Percentiles rank a stretch among this genome's conserved stretches.
phyloP scores from a whole-genome alignment of 2,888 invertebrate species.

The Troides helena region DNA sequence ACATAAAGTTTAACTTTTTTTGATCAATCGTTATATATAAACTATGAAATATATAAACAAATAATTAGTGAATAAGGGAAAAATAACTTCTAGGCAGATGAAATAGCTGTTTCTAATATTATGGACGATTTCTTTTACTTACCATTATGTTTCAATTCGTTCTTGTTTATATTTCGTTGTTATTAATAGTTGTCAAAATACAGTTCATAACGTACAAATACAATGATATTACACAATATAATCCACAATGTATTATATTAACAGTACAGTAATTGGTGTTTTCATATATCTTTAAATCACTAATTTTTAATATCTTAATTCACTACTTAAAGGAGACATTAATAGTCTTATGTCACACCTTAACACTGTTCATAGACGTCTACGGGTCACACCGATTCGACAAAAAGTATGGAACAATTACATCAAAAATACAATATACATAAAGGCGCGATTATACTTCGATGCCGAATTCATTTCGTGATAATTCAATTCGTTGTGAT shows the following conservation, averaged over 20 bases:
- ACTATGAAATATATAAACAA: neutral
- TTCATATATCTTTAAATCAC: constrained; percentile 16
- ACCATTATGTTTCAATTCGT: constrained; percentile 30
- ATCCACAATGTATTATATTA: neutral
- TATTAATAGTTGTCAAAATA: constrained; percentile 13
- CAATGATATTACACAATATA: neutral
- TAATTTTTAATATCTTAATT: constrained; percentile 22
- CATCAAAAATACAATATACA: constrained; percentile 32
- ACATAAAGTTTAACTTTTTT: no score
- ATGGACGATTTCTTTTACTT: constrained; percentile 26
- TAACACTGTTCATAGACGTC: constrained; percentile 30
- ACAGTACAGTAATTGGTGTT: constrained; percentile 26
- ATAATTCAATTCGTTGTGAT: constrained; percentile 60
- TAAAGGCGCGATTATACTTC: constrained; percentile 34
- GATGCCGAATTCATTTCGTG: constrained; percentile 30
- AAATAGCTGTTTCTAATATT: neutral
- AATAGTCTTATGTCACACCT: constrained; percentile 34
- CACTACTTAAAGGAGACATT: constrained; percentile 28
- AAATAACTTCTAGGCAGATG: neutral
- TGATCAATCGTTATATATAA: no score
- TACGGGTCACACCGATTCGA: constrained; percentile 27
- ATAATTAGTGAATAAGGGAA: neutral
- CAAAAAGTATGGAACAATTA: constrained; percentile 29
- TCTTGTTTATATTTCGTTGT: constrained; percentile 19
- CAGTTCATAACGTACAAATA: neutral